Base-by-base conservation (phyloP, 2,113 vertebrate species). In the Nycticryphes semicollaris region DNA sequence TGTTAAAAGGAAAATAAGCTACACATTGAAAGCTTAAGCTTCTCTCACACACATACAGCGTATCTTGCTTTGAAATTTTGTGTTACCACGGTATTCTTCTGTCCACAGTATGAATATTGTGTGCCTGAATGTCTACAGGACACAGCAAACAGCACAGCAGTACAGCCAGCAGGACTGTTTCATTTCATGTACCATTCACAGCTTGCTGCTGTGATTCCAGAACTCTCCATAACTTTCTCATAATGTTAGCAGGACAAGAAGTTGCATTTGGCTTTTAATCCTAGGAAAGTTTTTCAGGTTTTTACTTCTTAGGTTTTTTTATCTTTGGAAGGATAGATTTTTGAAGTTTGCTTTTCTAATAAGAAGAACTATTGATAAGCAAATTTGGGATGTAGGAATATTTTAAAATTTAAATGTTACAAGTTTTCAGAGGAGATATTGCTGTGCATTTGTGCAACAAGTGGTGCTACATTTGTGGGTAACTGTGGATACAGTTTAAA, bases 111-210 rank as follows among this genome's bases (percentile, higher is more conserved):
- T 30, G 69, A 94, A 96, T 95, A 90, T 24, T 68, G 60, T 90
- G 72, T 86, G 31, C 22, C 48, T 95, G 72, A 54, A 45, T 76
- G 9, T 86, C 62, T 63, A 33, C 6, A 45, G 56, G 75, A 93
- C 27, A 67, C 8, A 91, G 17, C 14, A 88, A 97, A 97, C 14
- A 84, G 19, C 69, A 89, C 87, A 88, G 83, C 53, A 67, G 74
- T 68, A 10, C 23, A n/a, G 70, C 84, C 79, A 94, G 43, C 57
- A 81, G 84, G 79, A 51, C 14, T 62, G 12, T 48, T 64, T 53
- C 22, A 75, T 97, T 94, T 83, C 60, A 82, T 81, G 24, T 51
- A 82, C 84, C 66, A 92, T 82, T 94, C 60, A 73, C 35, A 90
- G 18, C 76, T 93, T 90, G 64, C 31, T 92, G 23, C 72, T 89